Evolutionary conservation across 2,888 invertebrate genomes (phyloP), one percentile per base, ranked within the genome.

Genomic region (Andrena flavipes): DNA sequence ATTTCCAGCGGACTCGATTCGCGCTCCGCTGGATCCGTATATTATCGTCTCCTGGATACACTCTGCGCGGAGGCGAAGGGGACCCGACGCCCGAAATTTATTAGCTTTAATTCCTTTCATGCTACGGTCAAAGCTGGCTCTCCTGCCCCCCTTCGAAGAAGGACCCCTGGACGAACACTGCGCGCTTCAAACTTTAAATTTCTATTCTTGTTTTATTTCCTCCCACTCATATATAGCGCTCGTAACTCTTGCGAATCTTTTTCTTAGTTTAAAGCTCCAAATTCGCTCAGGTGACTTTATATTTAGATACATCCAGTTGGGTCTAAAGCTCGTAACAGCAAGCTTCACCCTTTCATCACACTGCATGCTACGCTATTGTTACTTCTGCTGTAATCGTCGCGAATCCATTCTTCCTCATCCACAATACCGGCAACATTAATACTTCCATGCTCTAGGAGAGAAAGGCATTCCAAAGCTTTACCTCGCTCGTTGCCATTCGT

Each of bases 31-130:
- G 86, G 71, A 79, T 88, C 86, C 56, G 82, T 76, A 77, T 88
- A 87, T 87, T 87, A 88, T 88, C 85, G 80, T 80, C 76, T 89
- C 71, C 78, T 76, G 78, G 82, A 72, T 85, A 87, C 76, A 69
- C 81, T 78, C 60, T 16, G 54, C 69, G 60, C 62, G 30, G 71
- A 73, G 84, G 82, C 84, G 84, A 82, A 83, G 70, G 64, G 78
- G 75, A 35, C 51, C 59, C 77, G 84, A 67, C 72, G 72, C 63
- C 76, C 74, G 71, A 86, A 88, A 89, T 89, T 89, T 89, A 87
- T 89, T 90, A 88, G 81, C 84, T 82, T 67, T 89, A 88, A 89
- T 89, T 90, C 87, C 87, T 86, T 86, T 87, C 86, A 79, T 82
- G 84, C 74, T 80, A 76, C 79, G 79, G 85, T 84, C 85, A 84